phyloP scores from a whole-genome alignment of 2,113 vertebrate genomes.

The Sebastes schlegelii region DNA sequence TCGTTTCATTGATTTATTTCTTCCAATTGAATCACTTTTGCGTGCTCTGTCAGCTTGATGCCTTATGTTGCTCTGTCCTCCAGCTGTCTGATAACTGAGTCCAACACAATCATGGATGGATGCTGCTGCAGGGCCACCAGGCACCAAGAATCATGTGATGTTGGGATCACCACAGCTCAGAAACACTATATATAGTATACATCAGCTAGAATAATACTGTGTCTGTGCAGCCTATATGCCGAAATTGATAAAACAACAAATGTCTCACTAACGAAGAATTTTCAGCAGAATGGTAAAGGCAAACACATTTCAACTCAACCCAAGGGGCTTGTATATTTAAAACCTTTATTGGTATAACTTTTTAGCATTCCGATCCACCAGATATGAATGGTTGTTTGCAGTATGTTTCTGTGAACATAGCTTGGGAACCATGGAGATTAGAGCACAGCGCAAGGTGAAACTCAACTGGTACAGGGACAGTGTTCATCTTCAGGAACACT shows the following conservation, averaged over 20 bases:
- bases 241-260: neutral
- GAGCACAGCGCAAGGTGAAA: neutral
- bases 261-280: neutral
- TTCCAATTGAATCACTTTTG: neutral
- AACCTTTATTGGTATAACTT: neutral
- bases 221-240: neutral
- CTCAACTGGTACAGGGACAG: neutral
- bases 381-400: neutral
- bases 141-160: neutral
- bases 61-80: conserved; percentile 10
- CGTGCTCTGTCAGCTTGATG: conserved; percentile 12
- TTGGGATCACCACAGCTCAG: conserved; percentile 2
- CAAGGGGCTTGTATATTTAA: neutral
- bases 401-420: neutral
- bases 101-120: neutral
- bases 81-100: conserved; percentile 4
- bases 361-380: neutral
- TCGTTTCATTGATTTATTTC: conserved; percentile 14
- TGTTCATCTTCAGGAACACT: neutral
- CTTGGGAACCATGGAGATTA: too few species aligned
- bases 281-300: neutral
- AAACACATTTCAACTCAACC: neutral
- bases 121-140: neutral
- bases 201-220: neutral
- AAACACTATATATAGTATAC: neutral